These are phyloP conservation scores for Trachelipus rathkii DNA, from an alignment of 1,140 invertebrate species.

Conservation along the genomic window DNA sequence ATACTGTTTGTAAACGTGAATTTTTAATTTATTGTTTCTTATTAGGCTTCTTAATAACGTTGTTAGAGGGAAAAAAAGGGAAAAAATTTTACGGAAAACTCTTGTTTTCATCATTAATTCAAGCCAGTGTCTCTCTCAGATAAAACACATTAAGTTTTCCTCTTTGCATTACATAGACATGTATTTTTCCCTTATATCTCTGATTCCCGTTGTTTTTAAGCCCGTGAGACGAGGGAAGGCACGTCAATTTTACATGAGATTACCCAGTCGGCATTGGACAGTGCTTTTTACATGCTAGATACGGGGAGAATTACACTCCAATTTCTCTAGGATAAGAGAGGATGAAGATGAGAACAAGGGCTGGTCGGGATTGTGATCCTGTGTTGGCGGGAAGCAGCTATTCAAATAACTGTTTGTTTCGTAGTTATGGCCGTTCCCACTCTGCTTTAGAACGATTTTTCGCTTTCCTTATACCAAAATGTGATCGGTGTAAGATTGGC, in stretches of 20 bases:
- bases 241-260: slow-evolving; percentile 10
- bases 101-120: neutral
- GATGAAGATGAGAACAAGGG: neutral
- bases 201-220: slow-evolving; percentile 1
- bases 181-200: slow-evolving; percentile 10
- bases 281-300: slow-evolving; percentile 10
- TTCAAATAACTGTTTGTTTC: slow-evolving; percentile 8
- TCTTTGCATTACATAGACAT: neutral
- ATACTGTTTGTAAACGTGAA: too few relatives aligned
- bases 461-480: neutral
- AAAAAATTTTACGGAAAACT: neutral
- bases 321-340: slow-evolving; percentile 9
- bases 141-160: neutral
- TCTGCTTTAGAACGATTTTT: neutral
- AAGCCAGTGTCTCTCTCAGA: neutral
- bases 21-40: too few relatives aligned
- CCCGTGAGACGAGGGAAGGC: neutral
- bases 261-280: slow-evolving; percentile 8
- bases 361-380: slow-evolving; percentile 2
- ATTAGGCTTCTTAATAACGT: too few relatives aligned
- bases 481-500: slow-evolving; percentile 9
- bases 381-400: neutral
- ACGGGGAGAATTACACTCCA: neutral
- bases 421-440: neutral
- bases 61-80: too few relatives aligned